Evolutionary conservation across 1,140 invertebrate genomes (phyloP).

Genomic region (Drosophila ironensis): DNA sequence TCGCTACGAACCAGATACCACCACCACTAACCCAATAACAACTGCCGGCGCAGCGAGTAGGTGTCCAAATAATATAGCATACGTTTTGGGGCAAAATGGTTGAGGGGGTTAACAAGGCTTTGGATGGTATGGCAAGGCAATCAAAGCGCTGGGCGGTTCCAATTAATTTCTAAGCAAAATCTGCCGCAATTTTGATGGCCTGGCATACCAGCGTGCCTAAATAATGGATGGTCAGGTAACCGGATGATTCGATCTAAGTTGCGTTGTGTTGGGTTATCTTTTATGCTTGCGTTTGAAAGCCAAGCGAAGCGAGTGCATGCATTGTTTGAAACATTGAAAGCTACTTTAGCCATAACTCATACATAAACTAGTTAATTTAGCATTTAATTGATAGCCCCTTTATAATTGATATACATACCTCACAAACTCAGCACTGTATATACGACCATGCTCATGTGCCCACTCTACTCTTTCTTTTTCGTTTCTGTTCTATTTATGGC

Average conservation of each 20-base stretch:
- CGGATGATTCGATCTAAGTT: slow-evolving; percentile 18
- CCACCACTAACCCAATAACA: slow-evolving; percentile 63
- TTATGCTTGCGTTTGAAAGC: not conserved
- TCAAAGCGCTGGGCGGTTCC: no score
- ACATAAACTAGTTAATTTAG: slow-evolving; percentile 45
- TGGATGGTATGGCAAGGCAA: not conserved
- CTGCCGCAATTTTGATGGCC: not conserved
- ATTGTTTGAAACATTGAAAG: slow-evolving; percentile 64
- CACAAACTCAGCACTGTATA: slow-evolving; percentile 31
- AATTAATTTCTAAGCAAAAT: no score
- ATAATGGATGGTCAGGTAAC: not conserved
- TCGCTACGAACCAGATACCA: not conserved
- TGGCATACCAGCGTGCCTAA: not conserved
- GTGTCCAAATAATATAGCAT: slow-evolving; percentile 30
- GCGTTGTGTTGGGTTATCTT: slow-evolving; percentile 7
- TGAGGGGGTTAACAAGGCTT: not conserved
- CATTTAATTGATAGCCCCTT: slow-evolving; percentile 35
- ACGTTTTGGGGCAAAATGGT: slow-evolving; percentile 7
- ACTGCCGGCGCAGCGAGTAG: slow-evolving; percentile 51
- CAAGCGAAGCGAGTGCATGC: slow-evolving; percentile 58
- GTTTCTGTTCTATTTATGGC: slow-evolving; percentile 32
- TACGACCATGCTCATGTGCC: not conserved
- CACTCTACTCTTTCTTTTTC: slow-evolving; percentile 23
- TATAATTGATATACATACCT: slow-evolving; percentile 47
- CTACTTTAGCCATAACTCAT: slow-evolving; percentile 54